Conservation (phyloP, 2,797 vertebrate genomes). For the Nannoperca obscura region DNA sequence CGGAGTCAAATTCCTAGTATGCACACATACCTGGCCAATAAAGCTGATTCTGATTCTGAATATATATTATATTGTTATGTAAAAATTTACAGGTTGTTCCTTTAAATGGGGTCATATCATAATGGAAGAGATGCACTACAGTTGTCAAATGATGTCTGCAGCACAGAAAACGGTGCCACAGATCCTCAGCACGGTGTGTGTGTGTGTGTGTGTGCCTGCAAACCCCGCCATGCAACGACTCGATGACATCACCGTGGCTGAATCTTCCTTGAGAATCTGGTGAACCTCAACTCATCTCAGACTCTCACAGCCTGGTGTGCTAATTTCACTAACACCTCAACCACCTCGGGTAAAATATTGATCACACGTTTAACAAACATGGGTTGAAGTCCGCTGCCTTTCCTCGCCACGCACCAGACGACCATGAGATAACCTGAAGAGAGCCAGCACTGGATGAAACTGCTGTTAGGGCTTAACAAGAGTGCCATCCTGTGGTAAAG, state of each 20-base stretch:
- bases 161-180: not conserved
- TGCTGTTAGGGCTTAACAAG: slow-evolving; percentile 74
- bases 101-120: not conserved
- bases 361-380: not conserved
- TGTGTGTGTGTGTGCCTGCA: not conserved
- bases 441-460: slow-evolving; percentile 9
- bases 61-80: too few relatives aligned
- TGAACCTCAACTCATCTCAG: not conserved
- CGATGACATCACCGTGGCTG: not conserved
- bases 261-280: not conserved
- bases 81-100: not conserved
- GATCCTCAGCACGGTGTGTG: not conserved
- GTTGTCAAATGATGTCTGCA: not conserved
- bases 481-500: slow-evolving; percentile 86
- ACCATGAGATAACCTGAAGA: slow-evolving; percentile 23
- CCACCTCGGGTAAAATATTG: not conserved
- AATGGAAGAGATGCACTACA: not conserved
- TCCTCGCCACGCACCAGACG: not conserved
- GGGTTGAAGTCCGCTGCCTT: not conserved
- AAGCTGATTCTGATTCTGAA: too few relatives aligned
- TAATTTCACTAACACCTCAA: not conserved
- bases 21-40: too few relatives aligned
- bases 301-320: not conserved
- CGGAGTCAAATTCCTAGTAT: too few relatives aligned
- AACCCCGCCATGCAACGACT: too few relatives aligned